Base-by-base conservation (phyloP, 2,888 invertebrate genomes). In the Dyspetes luteomarginatus region DNA sequence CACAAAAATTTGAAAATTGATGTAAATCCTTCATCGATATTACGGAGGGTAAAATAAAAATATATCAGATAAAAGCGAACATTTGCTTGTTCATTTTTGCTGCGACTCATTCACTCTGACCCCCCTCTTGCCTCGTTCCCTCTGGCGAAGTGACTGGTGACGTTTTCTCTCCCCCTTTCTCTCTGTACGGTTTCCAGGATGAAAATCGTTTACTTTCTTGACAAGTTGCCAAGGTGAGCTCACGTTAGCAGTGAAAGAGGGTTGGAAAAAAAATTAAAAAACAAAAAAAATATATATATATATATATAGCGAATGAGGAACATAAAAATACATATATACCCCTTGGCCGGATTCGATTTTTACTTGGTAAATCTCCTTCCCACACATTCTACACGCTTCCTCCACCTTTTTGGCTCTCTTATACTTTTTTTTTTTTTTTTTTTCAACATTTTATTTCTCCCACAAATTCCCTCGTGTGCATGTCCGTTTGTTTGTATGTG, bases 181-280 rank as follows among this genome's bases (percentile, higher is more conserved):
- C 30, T 43, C 68, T 22, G 55, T 52, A 26, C 19, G 48, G 45
- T 22, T 56, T 30, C 15, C 56, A 41, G 17, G 64, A 79, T 69
- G 74, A 79, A 74, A 79, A 79, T 69, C 79, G 74, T 74, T 79
- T 79, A 69, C 69, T 79, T 65, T 64, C 56, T 69, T 79, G 79
- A 79, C 74, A 69, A 69, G 64, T 56, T 74, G 79, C 79, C 79
- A 79, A 74, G 74, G 26, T 36, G 41, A 48, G 43, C 50, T 55
- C 41, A 74, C 64, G 30, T 56, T 48, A n/a, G 24, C 43, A 24
- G 52, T 60, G 52, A 41, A 52, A 41, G 67, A 62, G 45, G 62
- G 7, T 55, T 56, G 55, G 43, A 15, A 43, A 26, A 24, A 36
- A 48, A n/a, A n/a, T n/a, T n/a, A n/a, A n/a, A n/a, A n/a, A n/a